Percentiles rank a stretch among this genome's conserved stretches.
Conservation (phyloP, 2,888 invertebrate species). For the Baccha elongata region DNA sequence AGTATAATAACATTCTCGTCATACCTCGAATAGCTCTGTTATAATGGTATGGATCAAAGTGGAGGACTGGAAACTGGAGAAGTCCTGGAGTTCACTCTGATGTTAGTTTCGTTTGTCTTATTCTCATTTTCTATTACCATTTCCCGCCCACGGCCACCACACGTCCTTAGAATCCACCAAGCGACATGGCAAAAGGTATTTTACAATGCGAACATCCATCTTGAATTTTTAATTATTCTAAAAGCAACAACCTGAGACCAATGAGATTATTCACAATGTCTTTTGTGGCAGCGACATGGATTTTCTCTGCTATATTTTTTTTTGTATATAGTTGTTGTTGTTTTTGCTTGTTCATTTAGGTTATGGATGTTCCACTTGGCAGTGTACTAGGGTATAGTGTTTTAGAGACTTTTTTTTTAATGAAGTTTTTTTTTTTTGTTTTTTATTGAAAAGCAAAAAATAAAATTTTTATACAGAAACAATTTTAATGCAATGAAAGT, state of each 20-base stretch:
- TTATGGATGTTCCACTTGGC: conserved; percentile 62
- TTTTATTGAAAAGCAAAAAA: conserved; percentile 19
- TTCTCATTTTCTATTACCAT: conserved; percentile 50
- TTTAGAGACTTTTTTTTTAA: conserved; percentile 34
- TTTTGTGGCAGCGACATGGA: conserved; percentile 70
- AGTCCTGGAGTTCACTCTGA: conserved; percentile 2
- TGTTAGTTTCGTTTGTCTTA: conserved; percentile 23
- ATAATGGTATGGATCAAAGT: no score
- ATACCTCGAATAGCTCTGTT: conserved; percentile 8
- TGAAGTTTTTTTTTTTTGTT: neutral
- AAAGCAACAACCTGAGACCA: conserved; percentile 79
- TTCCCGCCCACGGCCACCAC: conserved; percentile 8
- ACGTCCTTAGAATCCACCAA: conserved; percentile 10
- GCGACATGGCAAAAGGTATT: conserved; percentile 16
- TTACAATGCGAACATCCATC: conserved; percentile 67
- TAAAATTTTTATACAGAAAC: conserved; percentile 1
- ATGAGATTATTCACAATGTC: conserved; percentile 77
- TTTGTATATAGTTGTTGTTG: neutral
- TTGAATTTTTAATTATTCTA: conserved; percentile 81
- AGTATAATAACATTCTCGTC: conserved; percentile 10
- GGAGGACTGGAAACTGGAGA: conserved; percentile 7
- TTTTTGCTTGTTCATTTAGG: conserved; percentile 59
- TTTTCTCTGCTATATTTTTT: neutral
- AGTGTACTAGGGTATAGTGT: conserved; percentile 25
- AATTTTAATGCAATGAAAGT: conserved; percentile 41